phyloP scores from a whole-genome alignment of 2,113 vertebrate genomes.

The Cochlearius cochlearius region DNA sequence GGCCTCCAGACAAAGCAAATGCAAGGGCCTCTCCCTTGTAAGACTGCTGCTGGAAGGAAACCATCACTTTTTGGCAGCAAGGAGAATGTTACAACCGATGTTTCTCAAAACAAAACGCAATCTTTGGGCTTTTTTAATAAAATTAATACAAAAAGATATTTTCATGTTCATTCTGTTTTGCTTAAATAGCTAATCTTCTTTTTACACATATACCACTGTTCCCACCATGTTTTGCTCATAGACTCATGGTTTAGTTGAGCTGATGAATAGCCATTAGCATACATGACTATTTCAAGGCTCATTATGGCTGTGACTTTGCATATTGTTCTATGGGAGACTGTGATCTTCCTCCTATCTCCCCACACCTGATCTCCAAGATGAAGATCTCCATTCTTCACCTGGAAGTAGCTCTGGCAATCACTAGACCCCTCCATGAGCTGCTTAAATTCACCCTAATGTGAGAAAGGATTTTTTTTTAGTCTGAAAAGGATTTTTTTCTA shows the following conservation, averaged over 20 bases:
- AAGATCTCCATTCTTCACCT: neutral
- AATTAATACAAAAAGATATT: neutral
- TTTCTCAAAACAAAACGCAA: neutral
- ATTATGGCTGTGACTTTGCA: neutral
- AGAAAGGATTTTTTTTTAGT: neutral
- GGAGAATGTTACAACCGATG: neutral
- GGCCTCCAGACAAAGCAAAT: neutral
- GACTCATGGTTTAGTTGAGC: neutral
- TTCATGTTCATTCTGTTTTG: neutral
- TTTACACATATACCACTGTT: neutral
- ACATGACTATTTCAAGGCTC: neutral
- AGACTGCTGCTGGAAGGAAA: neutral
- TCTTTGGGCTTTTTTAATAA: neutral
- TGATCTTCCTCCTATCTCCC: neutral
- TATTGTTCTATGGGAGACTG: neutral
- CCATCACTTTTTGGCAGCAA: neutral
- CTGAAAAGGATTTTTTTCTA: neutral
- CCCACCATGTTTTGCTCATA: neutral
- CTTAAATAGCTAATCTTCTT: neutral
- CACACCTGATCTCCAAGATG: neutral
- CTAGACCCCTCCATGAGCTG: neutral
- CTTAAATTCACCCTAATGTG: neutral
- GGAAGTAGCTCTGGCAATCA: neutral
- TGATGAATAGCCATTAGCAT: neutral
- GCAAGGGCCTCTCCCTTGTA: accelerated